Conservation (phyloP, 2,113 vertebrate species). For the Smithornis capensis region DNA sequence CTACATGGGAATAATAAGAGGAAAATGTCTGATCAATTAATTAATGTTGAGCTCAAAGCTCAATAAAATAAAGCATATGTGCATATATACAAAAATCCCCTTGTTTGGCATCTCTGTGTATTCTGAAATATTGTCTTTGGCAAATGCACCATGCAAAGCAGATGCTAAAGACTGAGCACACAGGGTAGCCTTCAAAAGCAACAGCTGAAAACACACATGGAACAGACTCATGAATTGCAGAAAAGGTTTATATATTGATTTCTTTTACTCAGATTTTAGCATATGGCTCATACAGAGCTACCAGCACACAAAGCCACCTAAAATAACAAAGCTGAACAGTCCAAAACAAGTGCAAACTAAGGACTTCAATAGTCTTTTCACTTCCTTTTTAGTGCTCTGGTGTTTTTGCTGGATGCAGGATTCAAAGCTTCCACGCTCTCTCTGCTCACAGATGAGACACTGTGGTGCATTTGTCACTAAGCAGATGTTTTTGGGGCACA, state of each 20-base stretch:
- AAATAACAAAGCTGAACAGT: background rate
- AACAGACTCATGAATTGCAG: constrained; percentile 34
- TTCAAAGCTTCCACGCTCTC: background rate
- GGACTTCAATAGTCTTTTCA: background rate
- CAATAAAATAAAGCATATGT: constrained; percentile 8
- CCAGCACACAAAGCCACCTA: background rate
- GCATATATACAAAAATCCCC: background rate
- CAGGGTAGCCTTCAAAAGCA: background rate
- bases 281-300: background rate
- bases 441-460: background rate
- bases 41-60: background rate
- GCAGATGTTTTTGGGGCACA: background rate
- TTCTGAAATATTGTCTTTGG: constrained; percentile 24
- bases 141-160: background rate
- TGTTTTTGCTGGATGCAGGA: background rate
- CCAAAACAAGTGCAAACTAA: background rate
- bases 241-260: background rate
- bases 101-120: background rate
- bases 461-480: background rate
- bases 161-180: background rate
- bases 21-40: background rate
- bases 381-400: background rate
- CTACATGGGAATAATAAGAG: background rate
- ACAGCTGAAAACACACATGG: constrained; percentile 13
- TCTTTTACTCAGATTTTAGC: background rate